Percentiles rank a stretch among this genome's conserved stretches.
Conservation (phyloP, 1,140 invertebrate genomes). For the Drosophila equinoxialis region DNA sequence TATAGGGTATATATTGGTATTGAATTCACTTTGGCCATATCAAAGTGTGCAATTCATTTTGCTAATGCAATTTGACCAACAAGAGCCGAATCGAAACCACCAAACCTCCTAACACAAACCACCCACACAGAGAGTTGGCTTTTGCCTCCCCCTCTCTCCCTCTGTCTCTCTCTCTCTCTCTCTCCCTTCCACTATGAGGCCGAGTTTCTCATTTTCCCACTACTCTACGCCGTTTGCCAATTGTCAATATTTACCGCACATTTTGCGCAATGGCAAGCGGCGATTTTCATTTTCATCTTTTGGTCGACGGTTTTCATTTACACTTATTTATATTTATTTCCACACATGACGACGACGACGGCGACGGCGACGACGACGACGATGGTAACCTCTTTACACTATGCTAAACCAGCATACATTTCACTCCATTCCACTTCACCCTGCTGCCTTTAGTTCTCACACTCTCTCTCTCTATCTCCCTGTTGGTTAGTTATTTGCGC, state of each 20-base stretch:
- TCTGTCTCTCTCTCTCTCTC: not conserved
- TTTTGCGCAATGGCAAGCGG: constrained; percentile 59
- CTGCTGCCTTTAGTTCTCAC: not conserved
- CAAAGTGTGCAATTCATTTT: constrained; percentile 35
- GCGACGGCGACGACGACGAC: not conserved
- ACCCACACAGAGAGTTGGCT: constrained; percentile 22
- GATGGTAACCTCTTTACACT: constrained; percentile 3
- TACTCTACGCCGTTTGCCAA: constrained; percentile 4
- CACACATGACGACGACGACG: constrained; percentile 7
- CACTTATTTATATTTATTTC: constrained; percentile 75
- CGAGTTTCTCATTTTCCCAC: not conserved
- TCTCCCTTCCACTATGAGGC: not conserved
- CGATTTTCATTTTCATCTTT: constrained; percentile 58
- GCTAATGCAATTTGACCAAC: constrained; percentile 62
- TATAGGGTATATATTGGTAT: no score
- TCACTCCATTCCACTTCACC: not conserved
- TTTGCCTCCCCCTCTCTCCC: constrained; percentile 6
- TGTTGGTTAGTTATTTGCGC: constrained; percentile 7
- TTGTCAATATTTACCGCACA: constrained; percentile 70
- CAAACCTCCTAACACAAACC: constrained; percentile 22
- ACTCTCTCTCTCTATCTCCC: not conserved
- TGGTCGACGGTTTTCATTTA: constrained; percentile 57
- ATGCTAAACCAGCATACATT: not conserved
- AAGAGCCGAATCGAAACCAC: constrained; percentile 16
- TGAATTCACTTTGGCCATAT: not conserved